A percentile compares a stretch with the other conserved stretches of the same genome.
These are phyloP conservation scores for Acrocephalus scirpaceus DNA, from an alignment of 2,797 vertebrate species.

Conservation along the genomic window DNA sequence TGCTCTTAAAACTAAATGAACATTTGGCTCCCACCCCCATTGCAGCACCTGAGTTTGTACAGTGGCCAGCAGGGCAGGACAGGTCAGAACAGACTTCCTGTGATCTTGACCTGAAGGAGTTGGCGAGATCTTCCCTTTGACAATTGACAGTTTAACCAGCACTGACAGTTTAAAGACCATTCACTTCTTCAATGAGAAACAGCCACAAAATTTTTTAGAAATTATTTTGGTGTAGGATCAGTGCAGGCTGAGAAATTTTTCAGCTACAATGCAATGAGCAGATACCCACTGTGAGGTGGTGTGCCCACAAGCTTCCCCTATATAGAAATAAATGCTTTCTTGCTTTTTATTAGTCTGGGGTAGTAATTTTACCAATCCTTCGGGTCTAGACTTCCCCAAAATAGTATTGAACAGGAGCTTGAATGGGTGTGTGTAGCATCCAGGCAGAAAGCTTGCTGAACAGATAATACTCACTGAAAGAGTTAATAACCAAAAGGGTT, in stretches of 20 bases:
- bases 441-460: neutral
- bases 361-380: neutral
- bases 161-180: neutral
- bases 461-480: neutral
- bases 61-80: neutral
- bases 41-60: neutral
- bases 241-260: neutral
- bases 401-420: neutral
- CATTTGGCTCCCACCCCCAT: neutral
- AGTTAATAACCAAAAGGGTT: neutral
- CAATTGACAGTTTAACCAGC: neutral
- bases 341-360: neutral
- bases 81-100: neutral
- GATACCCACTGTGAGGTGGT: neutral
- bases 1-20: neutral
- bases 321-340: neutral
- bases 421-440: neutral
- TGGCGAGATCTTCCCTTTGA: neutral
- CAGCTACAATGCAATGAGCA: neutral
- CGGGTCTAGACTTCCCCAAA: neutral
- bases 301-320: neutral
- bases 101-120: neutral
- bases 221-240: neutral
- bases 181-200: neutral
- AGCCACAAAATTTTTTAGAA: neutral